Conservation (phyloP, 2,888 invertebrate species). For the Proisotoma minuta region DNA sequence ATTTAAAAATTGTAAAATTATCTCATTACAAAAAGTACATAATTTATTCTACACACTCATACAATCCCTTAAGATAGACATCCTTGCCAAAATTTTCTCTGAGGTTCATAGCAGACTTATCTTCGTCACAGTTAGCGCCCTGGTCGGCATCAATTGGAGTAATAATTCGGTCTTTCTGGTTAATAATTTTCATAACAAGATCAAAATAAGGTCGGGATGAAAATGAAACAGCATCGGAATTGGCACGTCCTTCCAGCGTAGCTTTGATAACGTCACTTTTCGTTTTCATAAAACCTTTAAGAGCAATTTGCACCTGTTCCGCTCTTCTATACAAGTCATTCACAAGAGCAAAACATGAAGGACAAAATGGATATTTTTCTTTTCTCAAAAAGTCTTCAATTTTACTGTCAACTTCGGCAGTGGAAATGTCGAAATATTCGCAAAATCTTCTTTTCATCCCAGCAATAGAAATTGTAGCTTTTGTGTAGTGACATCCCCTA, state of each 20-base stretch:
- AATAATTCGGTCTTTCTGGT: no score
- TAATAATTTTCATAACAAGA: no score
- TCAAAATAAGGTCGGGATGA: no score
- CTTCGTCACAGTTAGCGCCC: no score
- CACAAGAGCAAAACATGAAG: not conserved
- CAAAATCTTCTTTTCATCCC: conserved; percentile 1
- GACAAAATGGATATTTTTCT: conserved; percentile 1
- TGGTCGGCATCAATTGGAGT: no score
- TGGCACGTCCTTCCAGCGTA: not conserved
- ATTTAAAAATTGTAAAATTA: no score
- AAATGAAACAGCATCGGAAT: not conserved
- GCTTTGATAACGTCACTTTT: not conserved
- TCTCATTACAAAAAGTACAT: no score
- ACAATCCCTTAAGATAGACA: no score
- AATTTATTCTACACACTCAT: no score
- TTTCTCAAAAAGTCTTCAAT: not conserved
- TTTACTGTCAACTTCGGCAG: not conserved
- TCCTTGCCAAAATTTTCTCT: no score
- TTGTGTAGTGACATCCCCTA: not conserved
- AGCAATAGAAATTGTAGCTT: not conserved
- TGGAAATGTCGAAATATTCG: not conserved
- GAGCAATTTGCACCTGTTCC: not conserved
- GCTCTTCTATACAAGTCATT: not conserved
- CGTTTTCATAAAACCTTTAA: not conserved
- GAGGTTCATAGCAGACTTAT: no score